A percentile compares a stretch with the other conserved stretches of the same genome.
Conservation (phyloP, 2,888 invertebrate species). For the Atethmia centrago region DNA sequence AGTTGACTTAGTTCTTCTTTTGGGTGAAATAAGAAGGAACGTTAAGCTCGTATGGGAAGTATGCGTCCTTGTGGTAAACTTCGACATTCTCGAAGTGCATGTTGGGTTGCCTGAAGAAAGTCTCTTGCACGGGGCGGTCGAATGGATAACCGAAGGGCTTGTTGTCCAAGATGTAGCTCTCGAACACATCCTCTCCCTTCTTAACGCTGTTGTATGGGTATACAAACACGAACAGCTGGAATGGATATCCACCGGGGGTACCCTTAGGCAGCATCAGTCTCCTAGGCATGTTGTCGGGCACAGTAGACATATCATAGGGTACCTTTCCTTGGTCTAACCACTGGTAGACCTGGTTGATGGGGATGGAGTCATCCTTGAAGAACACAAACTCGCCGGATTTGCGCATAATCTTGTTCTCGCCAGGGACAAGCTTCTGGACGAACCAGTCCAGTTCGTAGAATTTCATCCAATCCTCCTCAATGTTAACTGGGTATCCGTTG, state of each 20-base stretch:
- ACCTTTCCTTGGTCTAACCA: constrained; percentile 90
- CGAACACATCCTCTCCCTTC: constrained; percentile 75
- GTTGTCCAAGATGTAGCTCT: constrained; percentile 82
- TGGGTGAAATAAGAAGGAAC: constrained; percentile 71
- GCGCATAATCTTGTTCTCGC: constrained; percentile 92
- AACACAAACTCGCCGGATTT: constrained; percentile 92
- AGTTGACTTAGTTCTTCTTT: constrained; percentile 45
- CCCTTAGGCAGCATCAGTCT: constrained; percentile 94
- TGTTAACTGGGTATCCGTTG: constrained; percentile 85
- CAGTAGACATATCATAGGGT: constrained; percentile 88
- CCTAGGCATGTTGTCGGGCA: constrained; percentile 92
- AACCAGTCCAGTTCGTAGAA: constrained; percentile 92
- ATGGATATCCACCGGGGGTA: constrained; percentile 91
- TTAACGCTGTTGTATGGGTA: constrained; percentile 87
- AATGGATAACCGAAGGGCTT: constrained; percentile 91
- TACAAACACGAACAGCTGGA: constrained; percentile 92
- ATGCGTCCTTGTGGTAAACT: constrained; percentile 88
- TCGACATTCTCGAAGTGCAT: constrained; percentile 91
- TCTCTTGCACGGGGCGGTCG: constrained; percentile 87
- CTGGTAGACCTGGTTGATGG: constrained; percentile 91
- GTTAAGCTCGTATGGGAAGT: constrained; percentile 75
- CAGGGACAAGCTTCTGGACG: constrained; percentile 90
- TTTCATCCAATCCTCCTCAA: constrained; percentile 90
- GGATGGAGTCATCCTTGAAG: constrained; percentile 91
- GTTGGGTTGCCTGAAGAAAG: constrained; percentile 89